Base-by-base conservation (phyloP, 1,140 invertebrate genomes). In the Drosophila sproati region DNA sequence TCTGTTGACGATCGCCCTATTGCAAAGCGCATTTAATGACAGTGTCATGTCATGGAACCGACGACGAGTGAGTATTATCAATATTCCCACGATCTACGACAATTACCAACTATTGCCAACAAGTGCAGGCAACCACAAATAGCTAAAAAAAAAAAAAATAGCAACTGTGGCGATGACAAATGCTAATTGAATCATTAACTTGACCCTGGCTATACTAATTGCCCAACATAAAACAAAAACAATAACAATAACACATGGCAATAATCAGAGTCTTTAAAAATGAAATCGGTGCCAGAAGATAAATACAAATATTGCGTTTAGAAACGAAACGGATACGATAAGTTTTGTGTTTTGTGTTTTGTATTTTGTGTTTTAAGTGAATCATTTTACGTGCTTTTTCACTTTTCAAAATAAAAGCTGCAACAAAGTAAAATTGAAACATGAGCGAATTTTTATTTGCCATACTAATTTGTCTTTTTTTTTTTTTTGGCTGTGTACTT, bases 161-260 rank as follows among this genome's bases (percentile, higher is more conserved):
- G 50, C 59, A 54, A 73, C 55, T 32, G 60, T 72, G 51, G 72
- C 55, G 82, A 87, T 87, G 82, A 87, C 83, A 87, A 87, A 87
- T 87, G 83, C 85, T 87, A 87, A 87, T 87, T 87, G 83, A 87
- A 87, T 87, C 83, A 87, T 87, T 87, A 88, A 83, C 77, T 56
- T 87, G 85, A 87, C 83, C 82, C 82, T 87, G 82, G 45, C 32
- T 48, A 63, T 5, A 64, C 68, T 87, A 87, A 87, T 87, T 87
- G 82, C 67, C 76, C 79, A 88, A 86, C 82, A 86, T 86, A 81
- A 86, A 85, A 81, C 61, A 61, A 54, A 47, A 66, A 64, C 63
- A 82, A 74, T 59, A 55, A 69, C 43, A 50, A 72, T 55, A 61
- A 48, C 29, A 43, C 68, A 48, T 28, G 39, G 54, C 41, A 54